These are phyloP conservation scores for Oreamnos americanus DNA, from an alignment of 2,113 vertebrate genomes.

Conservation along the genomic window DNA sequence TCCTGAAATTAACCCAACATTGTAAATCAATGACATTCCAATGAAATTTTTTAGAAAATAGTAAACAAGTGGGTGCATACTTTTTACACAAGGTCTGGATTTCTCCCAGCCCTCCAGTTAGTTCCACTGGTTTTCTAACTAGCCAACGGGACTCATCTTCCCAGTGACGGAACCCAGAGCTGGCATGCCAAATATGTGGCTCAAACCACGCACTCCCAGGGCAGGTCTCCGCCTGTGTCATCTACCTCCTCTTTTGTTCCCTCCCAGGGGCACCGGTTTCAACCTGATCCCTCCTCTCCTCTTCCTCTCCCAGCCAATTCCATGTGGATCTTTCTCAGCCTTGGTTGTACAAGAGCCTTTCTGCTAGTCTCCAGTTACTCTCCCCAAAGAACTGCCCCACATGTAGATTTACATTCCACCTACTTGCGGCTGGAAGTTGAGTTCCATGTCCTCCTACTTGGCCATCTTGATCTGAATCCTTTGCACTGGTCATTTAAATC, in stretches of 20 bases:
- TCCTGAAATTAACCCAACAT: neutral
- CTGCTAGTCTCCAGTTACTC: neutral
- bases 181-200: neutral
- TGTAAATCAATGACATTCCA: neutral
- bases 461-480: neutral
- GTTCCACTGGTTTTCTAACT: neutral
- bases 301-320: neutral
- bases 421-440: neutral
- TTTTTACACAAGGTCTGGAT: neutral
- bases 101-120: neutral
- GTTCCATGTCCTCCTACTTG: neutral
- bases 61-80: neutral
- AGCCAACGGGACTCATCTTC: neutral
- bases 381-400: neutral
- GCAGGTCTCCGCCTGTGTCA: neutral
- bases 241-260: neutral
- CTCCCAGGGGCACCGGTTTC: neutral
- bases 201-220: neutral
- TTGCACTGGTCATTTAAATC: neutral
- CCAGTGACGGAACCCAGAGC: neutral
- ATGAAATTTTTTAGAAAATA: neutral
- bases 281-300: neutral
- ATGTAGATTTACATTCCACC: too few relatives aligned
- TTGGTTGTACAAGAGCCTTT: neutral
- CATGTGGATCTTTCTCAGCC: neutral